Evolutionary conservation across 2,113 vertebrate genomes (phyloP), one percentile per base, ranked within the genome.

Genomic region (Rhombomys opimus): DNA sequence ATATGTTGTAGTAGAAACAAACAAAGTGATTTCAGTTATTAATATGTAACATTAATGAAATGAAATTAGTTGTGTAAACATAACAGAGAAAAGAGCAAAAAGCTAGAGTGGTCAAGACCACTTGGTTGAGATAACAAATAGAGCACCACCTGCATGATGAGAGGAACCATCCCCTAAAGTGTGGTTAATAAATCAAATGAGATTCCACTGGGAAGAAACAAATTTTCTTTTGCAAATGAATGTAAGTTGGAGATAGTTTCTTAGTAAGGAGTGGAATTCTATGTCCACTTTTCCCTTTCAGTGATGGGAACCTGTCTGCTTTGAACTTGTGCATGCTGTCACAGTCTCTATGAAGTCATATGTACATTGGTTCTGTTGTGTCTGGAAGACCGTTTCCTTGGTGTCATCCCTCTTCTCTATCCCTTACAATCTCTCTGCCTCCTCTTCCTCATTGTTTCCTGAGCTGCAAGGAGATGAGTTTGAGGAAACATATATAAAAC

Each of bases 1-100:
- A 57, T 93, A 22, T 82, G 20, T 10, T 92, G 2, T 93, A 96
- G 41, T 13, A 89, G 82, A 93, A 80, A 68, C 25, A 96, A 93
- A 52, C 11, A 78, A 72, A 22, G 46, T 76, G 11, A 38, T 38
- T 77, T 92, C 32, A 72, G 22, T 75, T 92, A 96, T 52, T 72
- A 27, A 18, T 87, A 93, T 77, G 22, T 86, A n/a, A 15, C 32
- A 94, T 41, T 41, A 80, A 85, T 88, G 81, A 82, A 87, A 89
- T 67, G 72, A 32, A 65, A 54, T 61, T 15, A 0, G 15, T 72
- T 6, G 35, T 41, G 52, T 57, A 59, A 94, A 91, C 93, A 15
- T 59, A 89, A 95, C 18, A 78, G 18, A 6, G 4, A 35, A 20
- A 52, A 82, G 61, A 65, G 17, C 30, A 94, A 54, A 88, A 95